These are phyloP conservation scores for Lethenteron reissneri DNA, from an alignment of 2,113 vertebrate genomes.

Conservation along the genomic window DNA sequence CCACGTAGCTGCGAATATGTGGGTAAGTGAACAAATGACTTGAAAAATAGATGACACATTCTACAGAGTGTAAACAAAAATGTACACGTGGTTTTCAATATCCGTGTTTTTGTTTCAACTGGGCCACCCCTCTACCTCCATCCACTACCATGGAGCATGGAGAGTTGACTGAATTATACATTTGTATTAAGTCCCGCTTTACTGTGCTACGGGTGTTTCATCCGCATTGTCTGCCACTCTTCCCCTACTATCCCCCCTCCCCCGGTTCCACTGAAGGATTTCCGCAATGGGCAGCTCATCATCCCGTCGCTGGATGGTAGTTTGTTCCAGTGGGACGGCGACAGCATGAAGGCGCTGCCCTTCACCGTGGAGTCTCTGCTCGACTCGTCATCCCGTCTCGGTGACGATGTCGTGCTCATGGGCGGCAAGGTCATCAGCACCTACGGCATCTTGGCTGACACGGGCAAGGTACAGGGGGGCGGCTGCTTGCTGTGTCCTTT, in stretches of 20 bases:
- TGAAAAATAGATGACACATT: too few relatives aligned
- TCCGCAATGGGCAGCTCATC: conserved; percentile 74
- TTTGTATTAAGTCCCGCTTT: neutral
- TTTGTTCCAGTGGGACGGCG: conserved; percentile 91
- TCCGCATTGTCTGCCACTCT: neutral
- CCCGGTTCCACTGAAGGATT: conserved; percentile 32
- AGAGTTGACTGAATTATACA: neutral
- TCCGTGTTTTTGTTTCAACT: too few relatives aligned
- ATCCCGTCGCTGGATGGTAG: conserved; percentile 89
- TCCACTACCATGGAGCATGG: too few relatives aligned
- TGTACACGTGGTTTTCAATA: too few relatives aligned
- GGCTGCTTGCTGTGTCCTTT: too few relatives aligned
- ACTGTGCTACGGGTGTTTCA: neutral
- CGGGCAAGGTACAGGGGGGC: conserved; percentile 44
- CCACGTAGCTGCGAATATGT: too few relatives aligned
- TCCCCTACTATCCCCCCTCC: too few relatives aligned
- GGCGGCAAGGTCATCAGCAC: conserved; percentile 82
- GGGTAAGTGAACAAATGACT: too few relatives aligned
- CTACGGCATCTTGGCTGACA: conserved; percentile 66
- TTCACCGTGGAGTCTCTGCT: conserved; percentile 91
- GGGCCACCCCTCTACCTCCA: too few relatives aligned
- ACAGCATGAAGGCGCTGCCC: conserved; percentile 87
- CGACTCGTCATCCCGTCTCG: conserved; percentile 76
- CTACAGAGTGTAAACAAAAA: too few relatives aligned
- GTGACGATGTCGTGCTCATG: conserved; percentile 78